Evolutionary conservation across 35 echinoderm and acorn worm genomes (phyloP), one percentile per base, ranked within the genome.

Genomic region (Heliocidaris erythrogramma): DNA sequence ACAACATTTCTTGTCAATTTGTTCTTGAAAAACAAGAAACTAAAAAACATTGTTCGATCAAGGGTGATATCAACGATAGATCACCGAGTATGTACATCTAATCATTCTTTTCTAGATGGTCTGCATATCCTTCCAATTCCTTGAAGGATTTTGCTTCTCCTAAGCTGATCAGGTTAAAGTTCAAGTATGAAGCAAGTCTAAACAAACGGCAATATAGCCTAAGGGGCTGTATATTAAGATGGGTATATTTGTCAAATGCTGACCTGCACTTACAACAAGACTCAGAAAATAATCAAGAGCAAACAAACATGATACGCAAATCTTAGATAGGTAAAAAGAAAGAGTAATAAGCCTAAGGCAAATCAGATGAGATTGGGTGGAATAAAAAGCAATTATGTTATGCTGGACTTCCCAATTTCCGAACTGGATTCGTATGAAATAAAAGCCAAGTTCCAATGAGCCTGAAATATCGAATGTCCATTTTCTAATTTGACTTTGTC

Each of bases 311-410:
- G 65, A 78, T 78, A 78, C 65, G 21, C 65, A 24, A 78, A 78
- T 78, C 65, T 78, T n/a, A 78, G 17, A 27, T 78, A 7, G 65
- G 18, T 78, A 27, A 27, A 56, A 78, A n/a, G 14, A 78, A 78
- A 78, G 65, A 78, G 65, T n/a, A 27, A 29, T 78, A 78, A 78
- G 27, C 65, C 65, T 78, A n/a, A 78, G 65, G 65, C 65, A 78
- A 78, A n/a, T 78, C 65, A n/a, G 8, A 78, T n/a, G 65, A 27
- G 65, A 4, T 27, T 78, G 65, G 65, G 65, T 78, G 65, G 65
- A 78, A 78, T 78, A 78, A 78, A 27, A 78, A 78, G 65, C 65
- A 78, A 78, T 78, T 78, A 78, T 78, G 27, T 78, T n/a, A 78
- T 78, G 65, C 65, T 78, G 65, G 65, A 78, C 14, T 18, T 78